Conservation (phyloP, 2,113 vertebrate species). For the Anser cygnoides region DNA sequence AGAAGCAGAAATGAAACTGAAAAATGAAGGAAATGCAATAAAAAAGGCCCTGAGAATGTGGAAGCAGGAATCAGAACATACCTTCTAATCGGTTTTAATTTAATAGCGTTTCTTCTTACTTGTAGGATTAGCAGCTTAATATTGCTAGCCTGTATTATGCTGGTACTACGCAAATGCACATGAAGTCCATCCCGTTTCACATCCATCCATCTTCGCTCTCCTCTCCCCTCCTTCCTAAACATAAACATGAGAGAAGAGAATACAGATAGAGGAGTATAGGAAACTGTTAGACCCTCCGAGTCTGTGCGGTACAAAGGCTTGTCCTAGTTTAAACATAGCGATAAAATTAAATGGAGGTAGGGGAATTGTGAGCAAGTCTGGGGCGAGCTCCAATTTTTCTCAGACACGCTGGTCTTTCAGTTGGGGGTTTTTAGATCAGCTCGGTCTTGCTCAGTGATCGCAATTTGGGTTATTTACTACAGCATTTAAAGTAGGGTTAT, state of each 20-base stretch:
- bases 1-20: background rate
- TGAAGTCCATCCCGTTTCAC: background rate
- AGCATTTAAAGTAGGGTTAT: background rate
- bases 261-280: background rate
- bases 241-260: background rate
- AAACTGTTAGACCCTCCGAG: background rate
- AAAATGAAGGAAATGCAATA: background rate
- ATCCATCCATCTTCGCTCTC: background rate
- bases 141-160: background rate
- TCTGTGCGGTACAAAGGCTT: background rate
- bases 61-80: background rate
- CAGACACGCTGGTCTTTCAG: background rate
- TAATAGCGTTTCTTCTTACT: background rate
- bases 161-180: background rate
- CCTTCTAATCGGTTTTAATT: background rate
- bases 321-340: background rate
- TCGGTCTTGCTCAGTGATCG: background rate
- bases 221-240: background rate
- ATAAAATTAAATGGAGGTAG: background rate
- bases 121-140: background rate
- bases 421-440: background rate
- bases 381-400: background rate
- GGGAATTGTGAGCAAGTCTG: background rate
- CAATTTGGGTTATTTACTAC: background rate
- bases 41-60: background rate